These are phyloP conservation scores for Xylota sylvarum DNA, from an alignment of 2,888 invertebrate species.

Conservation along the genomic window DNA sequence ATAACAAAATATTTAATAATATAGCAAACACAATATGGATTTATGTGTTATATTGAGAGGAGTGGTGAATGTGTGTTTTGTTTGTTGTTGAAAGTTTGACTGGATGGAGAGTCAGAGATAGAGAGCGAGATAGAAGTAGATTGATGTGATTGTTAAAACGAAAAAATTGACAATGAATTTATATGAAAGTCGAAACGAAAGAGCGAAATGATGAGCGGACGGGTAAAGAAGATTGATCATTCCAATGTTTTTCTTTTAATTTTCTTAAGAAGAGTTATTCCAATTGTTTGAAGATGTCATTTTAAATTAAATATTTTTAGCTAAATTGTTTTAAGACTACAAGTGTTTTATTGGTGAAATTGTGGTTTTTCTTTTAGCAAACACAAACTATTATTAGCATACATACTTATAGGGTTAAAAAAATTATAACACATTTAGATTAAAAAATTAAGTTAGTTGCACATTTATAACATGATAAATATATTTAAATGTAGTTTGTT, in stretches of 20 bases:
- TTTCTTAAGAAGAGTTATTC: slow-evolving; percentile 3
- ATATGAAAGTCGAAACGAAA: slow-evolving; percentile 26
- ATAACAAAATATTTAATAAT: slow-evolving; percentile 36
- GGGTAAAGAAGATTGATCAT: slow-evolving; percentile 14
- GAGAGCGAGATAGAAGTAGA: slow-evolving; percentile 78
- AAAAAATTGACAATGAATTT: slow-evolving; percentile 77
- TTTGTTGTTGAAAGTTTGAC: slow-evolving; percentile 52
- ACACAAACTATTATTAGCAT: slow-evolving; percentile 58
- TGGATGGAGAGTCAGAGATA: slow-evolving; percentile 79
- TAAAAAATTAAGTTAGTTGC: slow-evolving; percentile 52
- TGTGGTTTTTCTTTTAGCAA: slow-evolving; percentile 39
- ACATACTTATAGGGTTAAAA: slow-evolving; percentile 32
- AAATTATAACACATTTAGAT: slow-evolving; percentile 58
- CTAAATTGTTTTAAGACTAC: slow-evolving; percentile 40
- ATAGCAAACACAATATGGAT: slow-evolving; percentile 54
- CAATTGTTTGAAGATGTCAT: slow-evolving; percentile 24
- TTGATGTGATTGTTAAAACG: slow-evolving; percentile 77
- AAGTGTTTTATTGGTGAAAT: slow-evolving; percentile 42
- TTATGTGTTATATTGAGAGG: slow-evolving; percentile 73
- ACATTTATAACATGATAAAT: slow-evolving; percentile 45
- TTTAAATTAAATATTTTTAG: slow-evolving; percentile 7
- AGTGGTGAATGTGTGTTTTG: slow-evolving; percentile 56
- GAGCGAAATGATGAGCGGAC: slow-evolving; percentile 22
- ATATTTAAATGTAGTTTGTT: background rate
- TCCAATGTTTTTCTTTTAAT: background rate